Conservation (phyloP, 2,888 invertebrate genomes). For the Anorthoa munda region DNA sequence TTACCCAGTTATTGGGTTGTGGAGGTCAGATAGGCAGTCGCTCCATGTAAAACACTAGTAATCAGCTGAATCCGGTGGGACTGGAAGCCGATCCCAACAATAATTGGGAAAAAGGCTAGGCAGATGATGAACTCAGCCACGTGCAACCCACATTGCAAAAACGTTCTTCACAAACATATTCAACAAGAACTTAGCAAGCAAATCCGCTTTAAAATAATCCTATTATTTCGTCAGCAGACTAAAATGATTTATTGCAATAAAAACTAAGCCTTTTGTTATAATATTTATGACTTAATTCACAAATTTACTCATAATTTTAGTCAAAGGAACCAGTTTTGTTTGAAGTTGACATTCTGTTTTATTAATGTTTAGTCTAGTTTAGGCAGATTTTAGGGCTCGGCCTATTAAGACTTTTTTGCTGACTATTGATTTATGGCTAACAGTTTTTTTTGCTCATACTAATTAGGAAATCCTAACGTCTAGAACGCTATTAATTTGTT, state of each 20-base stretch:
- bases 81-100: too few relatives aligned
- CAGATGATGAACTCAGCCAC: too few relatives aligned
- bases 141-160: background rate
- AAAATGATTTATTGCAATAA: constrained; percentile 47
- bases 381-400: constrained; percentile 4
- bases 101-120: too few relatives aligned
- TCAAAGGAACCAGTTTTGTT: constrained; percentile 15
- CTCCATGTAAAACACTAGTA: too few relatives aligned
- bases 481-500: background rate
- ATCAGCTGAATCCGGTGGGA: too few relatives aligned
- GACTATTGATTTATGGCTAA: background rate
- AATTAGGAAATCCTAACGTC: background rate
- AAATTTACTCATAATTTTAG: constrained; percentile 17
- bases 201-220: constrained; percentile 39
- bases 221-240: constrained; percentile 22
- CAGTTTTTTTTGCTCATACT: background rate
- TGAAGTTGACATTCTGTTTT: background rate
- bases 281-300: constrained; percentile 52
- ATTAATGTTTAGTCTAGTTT: constrained; percentile 6
- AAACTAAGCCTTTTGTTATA: constrained; percentile 50
- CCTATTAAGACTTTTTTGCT: background rate
- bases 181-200: constrained; percentile 3
- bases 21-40: too few relatives aligned
- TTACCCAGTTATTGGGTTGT: too few relatives aligned
- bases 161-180: background rate